These are phyloP conservation scores for Aricia artaxerxes DNA, from an alignment of 2,888 invertebrate species.

Conservation along the genomic window DNA sequence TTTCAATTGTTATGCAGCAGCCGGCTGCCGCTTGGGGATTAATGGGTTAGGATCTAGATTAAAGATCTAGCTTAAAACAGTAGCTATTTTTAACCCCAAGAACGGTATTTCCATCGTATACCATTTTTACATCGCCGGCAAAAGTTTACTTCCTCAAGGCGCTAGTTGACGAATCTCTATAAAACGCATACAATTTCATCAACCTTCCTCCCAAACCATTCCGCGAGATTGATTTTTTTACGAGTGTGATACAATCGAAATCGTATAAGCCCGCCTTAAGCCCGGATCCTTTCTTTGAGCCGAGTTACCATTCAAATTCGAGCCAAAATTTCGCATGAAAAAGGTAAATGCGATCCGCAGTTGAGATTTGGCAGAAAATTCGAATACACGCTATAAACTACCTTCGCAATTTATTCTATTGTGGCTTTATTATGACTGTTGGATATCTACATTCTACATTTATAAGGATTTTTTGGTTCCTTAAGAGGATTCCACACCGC, in stretches of 20 bases:
- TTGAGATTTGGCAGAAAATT: constrained; percentile 22
- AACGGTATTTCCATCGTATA: too few species aligned
- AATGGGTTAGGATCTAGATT: too few species aligned
- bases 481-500: too few species aligned
- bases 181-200: not conserved
- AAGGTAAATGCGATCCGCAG: constrained; percentile 26
- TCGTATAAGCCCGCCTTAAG: constrained; percentile 40
- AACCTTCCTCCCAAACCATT: not conserved
- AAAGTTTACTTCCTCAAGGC: not conserved
- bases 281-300: constrained; percentile 35
- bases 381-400: not conserved
- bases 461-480: too few species aligned
- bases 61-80: too few species aligned
- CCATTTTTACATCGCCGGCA: not conserved
- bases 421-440: not conserved
- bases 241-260: constrained; percentile 39
- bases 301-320: constrained; percentile 34
- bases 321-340: constrained; percentile 29
- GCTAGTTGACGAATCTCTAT: not conserved
- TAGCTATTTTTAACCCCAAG: too few species aligned
- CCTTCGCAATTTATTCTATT: not conserved
- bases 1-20: too few species aligned
- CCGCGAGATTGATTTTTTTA: constrained; percentile 28
- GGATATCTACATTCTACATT: not conserved
- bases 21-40: too few species aligned